These are phyloP conservation scores for Acridotheres tristis DNA, from an alignment of 2,797 vertebrate species.

Conservation along the genomic window DNA sequence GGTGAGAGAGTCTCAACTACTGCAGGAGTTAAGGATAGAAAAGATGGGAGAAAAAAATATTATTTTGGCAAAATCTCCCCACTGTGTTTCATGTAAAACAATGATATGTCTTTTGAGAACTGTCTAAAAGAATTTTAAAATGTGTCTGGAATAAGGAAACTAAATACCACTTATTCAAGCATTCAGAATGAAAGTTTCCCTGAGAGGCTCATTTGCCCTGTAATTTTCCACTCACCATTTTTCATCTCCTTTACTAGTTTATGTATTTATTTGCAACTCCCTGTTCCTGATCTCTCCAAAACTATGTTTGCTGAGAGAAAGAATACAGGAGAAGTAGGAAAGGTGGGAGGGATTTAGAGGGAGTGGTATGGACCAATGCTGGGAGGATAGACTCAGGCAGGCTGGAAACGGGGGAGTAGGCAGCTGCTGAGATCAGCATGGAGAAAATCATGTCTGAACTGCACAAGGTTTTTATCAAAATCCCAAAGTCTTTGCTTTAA, in stretches of 20 bases:
- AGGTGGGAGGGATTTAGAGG: not conserved
- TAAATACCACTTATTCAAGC: not conserved
- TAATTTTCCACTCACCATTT: not conserved
- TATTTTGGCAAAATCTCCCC: not conserved
- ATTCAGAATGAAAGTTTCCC: not conserved
- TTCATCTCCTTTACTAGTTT: not conserved
- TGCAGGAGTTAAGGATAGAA: not conserved
- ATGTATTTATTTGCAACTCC: not conserved
- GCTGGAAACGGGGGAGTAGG: not conserved
- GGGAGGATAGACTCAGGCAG: not conserved
- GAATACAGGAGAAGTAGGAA: not conserved
- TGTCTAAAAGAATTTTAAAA: not conserved
- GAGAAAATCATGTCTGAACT: not conserved
- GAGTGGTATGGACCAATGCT: rapidly evolving
- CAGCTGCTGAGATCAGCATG: not conserved
- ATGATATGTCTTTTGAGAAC: not conserved
- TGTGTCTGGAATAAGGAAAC: not conserved
- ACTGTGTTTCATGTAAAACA: not conserved
- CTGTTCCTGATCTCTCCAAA: not conserved
- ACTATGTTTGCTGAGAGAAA: not conserved
- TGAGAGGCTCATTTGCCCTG: not conserved
- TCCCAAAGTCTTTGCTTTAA: not conserved
- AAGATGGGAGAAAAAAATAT: not conserved
- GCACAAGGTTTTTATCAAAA: not conserved
- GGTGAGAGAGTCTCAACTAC: not conserved